A percentile compares a stretch with the other conserved stretches of the same genome.
Evolutionary conservation across 2,797 vertebrate species (phyloP).

Genomic region (Hypotaenidia philippensis): DNA sequence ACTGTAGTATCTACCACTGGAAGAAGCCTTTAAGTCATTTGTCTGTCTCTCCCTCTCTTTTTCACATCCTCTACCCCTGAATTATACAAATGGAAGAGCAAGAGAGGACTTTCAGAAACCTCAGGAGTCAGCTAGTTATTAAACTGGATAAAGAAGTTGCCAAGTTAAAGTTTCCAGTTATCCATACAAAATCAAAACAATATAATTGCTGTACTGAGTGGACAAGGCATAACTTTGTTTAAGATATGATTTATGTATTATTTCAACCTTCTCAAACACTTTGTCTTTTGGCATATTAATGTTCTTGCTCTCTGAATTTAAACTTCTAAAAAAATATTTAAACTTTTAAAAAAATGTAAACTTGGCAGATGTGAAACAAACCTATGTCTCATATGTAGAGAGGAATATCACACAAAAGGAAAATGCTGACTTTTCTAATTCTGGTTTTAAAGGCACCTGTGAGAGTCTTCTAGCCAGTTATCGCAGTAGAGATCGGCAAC

Average conservation of each 20-base stretch:
- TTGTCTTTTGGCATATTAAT: neutral
- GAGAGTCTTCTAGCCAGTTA: neutral
- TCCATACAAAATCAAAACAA: constrained; percentile 8
- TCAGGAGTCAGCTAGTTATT: neutral
- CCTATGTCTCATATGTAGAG: neutral
- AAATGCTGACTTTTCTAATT: neutral
- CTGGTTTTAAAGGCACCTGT: neutral
- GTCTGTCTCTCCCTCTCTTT: neutral
- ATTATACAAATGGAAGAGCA: neutral
- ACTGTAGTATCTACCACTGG: neutral
- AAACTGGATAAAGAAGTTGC: neutral
- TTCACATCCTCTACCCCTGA: neutral
- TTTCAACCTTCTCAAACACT: constrained; percentile 3
- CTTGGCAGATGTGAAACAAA: neutral
- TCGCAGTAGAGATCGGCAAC: neutral
- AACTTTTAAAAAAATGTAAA: neutral
- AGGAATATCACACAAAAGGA: neutral
- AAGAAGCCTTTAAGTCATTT: constrained; percentile 4
- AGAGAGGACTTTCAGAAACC: neutral
- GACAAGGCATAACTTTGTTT: neutral
- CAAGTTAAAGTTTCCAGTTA: constrained; percentile 11
- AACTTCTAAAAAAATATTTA: neutral
- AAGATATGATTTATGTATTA: neutral
- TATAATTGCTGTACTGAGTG: neutral
- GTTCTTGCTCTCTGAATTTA: constrained; percentile 7